Conservation (phyloP, 2,113 vertebrate genomes). For the Spilogale gracilis region DNA sequence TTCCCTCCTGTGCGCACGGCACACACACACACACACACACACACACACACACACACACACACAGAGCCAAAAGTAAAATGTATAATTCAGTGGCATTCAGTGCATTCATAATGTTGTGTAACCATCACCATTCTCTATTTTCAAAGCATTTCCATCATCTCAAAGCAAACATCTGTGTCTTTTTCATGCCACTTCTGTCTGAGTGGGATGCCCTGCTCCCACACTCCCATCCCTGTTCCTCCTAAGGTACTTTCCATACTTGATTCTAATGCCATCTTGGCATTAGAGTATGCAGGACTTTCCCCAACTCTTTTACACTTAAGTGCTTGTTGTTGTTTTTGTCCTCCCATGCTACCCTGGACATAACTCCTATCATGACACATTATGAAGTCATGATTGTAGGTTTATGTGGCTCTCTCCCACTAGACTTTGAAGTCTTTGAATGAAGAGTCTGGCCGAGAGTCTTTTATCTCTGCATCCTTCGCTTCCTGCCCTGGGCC, state of each 20-base stretch:
- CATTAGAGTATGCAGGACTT: constrained; percentile 8
- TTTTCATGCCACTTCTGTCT: neutral
- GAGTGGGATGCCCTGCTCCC: neutral
- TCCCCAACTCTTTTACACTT: neutral
- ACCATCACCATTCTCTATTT: neutral
- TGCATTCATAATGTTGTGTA: neutral
- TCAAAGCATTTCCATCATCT: neutral
- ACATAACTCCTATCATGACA: neutral
- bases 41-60: neutral
- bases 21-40: neutral
- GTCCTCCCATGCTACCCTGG: neutral
- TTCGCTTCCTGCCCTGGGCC: constrained; percentile 44
- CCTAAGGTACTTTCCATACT: neutral
- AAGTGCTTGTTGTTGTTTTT: neutral
- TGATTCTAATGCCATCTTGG: neutral
- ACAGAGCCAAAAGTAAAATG: neutral
- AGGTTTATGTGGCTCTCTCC: neutral
- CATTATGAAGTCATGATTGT: neutral
- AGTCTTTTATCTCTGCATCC: constrained; percentile 66
- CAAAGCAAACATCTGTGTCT: neutral
- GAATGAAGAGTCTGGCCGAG: constrained; percentile 43
- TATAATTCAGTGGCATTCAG: constrained; percentile 38
- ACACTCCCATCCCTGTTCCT: neutral
- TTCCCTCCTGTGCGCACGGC: neutral
- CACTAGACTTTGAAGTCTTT: constrained; percentile 41